Percentiles rank a stretch among this genome's conserved stretches.
These are phyloP conservation scores for Cylloceria caligata DNA, from an alignment of 2,888 invertebrate species.

Conservation along the genomic window DNA sequence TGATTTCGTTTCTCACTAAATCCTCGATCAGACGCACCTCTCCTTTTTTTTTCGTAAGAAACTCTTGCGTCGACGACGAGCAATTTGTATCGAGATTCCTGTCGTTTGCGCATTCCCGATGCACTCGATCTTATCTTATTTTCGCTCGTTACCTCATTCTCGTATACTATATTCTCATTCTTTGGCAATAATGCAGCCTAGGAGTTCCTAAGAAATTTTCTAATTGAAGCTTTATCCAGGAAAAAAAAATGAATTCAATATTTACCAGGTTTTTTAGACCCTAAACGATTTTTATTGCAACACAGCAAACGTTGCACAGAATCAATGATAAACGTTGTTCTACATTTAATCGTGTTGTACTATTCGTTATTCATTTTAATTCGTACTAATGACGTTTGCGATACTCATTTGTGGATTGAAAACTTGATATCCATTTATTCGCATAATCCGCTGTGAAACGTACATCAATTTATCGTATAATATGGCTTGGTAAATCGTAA, in stretches of 20 bases:
- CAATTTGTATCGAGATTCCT: background rate
- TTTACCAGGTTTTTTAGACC: background rate
- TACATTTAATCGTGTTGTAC: background rate
- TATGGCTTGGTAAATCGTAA: background rate
- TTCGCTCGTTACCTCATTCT: background rate
- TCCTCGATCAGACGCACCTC: background rate
- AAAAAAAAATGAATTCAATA: background rate
- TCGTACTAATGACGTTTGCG: background rate
- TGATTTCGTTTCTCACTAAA: constrained; percentile 21
- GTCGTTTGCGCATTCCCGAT: background rate
- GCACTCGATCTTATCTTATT: background rate
- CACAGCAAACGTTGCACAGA: background rate
- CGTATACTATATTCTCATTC: background rate
- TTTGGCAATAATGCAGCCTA: background rate
- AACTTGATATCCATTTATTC: constrained; percentile 1
- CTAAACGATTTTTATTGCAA: background rate
- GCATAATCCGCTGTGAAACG: constrained; percentile 1
- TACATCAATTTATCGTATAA: background rate
- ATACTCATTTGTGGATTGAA: background rate
- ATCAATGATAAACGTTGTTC: background rate
- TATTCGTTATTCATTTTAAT: background rate
- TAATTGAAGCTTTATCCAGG: background rate
- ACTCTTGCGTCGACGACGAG: constrained; percentile 9
- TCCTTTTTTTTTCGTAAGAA: background rate
- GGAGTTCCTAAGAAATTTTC: background rate